Base-by-base conservation (phyloP, 2,888 invertebrate species). In the Drosophila mettleri region DNA sequence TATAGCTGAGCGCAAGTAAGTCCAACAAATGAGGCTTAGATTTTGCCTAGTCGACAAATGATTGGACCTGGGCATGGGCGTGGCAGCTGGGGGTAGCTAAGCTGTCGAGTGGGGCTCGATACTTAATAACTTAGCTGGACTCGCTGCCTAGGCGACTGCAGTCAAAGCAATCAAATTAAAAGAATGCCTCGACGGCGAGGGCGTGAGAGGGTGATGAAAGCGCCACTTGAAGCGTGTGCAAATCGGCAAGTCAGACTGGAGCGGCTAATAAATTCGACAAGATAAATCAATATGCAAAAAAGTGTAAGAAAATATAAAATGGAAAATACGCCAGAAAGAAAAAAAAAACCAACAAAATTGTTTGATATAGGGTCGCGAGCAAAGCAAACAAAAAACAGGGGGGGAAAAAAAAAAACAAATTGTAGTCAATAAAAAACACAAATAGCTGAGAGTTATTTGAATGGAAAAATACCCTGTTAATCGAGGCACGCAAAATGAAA, bases 151-250 rank as follows among this genome's bases (percentile, higher is more conserved):
- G 77, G 74, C 76, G 76, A 80, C 80, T 79, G 71, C 57, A 55
- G 55, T 48, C 57, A 67, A 84, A 70, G 81, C 82, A 85, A 88
- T 88, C 89, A 83, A 83, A 88, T 88, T 81, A 87, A 80, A 80
- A 80, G 63, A 88, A 80, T 64, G 31, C 66, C 18, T 4, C 24
- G 29, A 7, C 4, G n/a, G 22, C 3, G 12, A 10, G 4, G 24
- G 24, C 14, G 14, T 22, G 5, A 10, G 34, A 22, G 29, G 41
- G 29, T 62, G 73, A 88, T 82, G 70, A 82, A 86, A 89, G 86
- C 70, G 66, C 39, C 34, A 48, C 48, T 54, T 54, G 68, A 74
- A 88, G 74, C 85, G 75, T 77, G 78, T 71, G 71, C 72, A 48
- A 86, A 86, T 75, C 70, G 41, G 60, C 74, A 78, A 78, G 80